Conservation (phyloP, 2,888 invertebrate genomes). For the Tetheella fluctuosa region DNA sequence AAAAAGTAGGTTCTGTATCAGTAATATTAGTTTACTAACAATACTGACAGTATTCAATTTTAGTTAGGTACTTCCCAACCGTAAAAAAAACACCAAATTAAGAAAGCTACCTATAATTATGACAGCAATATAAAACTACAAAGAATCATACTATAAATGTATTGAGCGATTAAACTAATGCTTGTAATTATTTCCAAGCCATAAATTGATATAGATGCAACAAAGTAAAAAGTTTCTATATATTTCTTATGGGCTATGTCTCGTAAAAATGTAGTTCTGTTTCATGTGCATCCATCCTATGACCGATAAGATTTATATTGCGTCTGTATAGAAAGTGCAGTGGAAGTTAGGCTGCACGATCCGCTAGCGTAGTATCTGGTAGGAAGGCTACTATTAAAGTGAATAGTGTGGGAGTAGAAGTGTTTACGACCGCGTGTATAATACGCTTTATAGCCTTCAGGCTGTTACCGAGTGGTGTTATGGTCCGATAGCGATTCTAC, state of each 20-base stretch:
- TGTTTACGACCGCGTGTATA: constrained; percentile 72
- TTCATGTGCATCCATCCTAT: constrained; percentile 17
- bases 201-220: constrained; percentile 55
- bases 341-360: constrained; percentile 10
- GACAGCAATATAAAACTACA: constrained; percentile 2
- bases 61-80: too few species aligned
- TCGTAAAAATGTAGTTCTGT: constrained; percentile 35
- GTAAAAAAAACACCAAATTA: too few species aligned
- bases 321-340: constrained; percentile 12
- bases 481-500: constrained; percentile 21
- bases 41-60: too few species aligned
- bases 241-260: constrained; percentile 18
- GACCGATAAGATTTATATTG: constrained; percentile 13
- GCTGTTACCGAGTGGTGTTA: constrained; percentile 44
- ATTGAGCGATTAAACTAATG: constrained; percentile 36
- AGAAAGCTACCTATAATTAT: neutral
- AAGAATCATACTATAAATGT: neutral
- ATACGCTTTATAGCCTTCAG: constrained; percentile 58
- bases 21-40: too few species aligned
- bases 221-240: constrained; percentile 32
- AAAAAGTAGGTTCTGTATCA: too few species aligned
- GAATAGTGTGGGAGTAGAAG: constrained; percentile 44
- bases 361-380: constrained; percentile 14
- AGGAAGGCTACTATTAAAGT: constrained; percentile 33
- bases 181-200: constrained; percentile 46